phyloP scores from a whole-genome alignment of 92 coral and sea anemone genomes.

The Zoanthus sociatus region DNA sequence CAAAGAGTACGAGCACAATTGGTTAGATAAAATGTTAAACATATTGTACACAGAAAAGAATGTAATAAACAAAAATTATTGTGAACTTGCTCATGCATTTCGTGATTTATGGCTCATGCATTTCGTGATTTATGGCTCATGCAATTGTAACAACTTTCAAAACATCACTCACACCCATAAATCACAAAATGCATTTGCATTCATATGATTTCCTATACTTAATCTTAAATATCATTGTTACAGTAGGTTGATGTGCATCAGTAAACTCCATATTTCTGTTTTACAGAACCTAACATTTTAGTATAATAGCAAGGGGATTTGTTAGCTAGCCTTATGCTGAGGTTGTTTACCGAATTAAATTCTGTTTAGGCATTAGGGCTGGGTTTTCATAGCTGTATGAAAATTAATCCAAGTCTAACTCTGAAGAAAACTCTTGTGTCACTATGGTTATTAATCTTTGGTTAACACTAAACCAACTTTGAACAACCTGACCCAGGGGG shows the following conservation, averaged over 20 bases:
- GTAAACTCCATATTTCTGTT: conserved; percentile 6
- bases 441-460: conserved; percentile 5
- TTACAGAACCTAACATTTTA: background rate
- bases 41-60: conserved; percentile 7
- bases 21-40: conserved; percentile 18
- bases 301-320: background rate
- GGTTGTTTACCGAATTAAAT: conserved; percentile 1
- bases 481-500: background rate
- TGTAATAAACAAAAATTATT: background rate
- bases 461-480: background rate
- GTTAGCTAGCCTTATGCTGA: conserved; percentile 6
- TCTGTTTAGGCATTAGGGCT: background rate
- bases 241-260: conserved; percentile 1
- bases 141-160: background rate
- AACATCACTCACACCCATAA: too few relatives aligned
- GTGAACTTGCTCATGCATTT: background rate
- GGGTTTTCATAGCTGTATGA: background rate
- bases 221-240: conserved; percentile 13
- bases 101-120: background rate
- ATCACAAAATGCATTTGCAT: too few relatives aligned
- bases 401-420: conserved; percentile 9
- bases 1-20: conserved; percentile 4
- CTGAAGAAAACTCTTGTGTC: background rate
- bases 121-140: background rate
- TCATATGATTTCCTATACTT: background rate